Evolutionary conservation across 2,888 invertebrate genomes (phyloP).

Genomic region (Cacoxenus indagator): DNA sequence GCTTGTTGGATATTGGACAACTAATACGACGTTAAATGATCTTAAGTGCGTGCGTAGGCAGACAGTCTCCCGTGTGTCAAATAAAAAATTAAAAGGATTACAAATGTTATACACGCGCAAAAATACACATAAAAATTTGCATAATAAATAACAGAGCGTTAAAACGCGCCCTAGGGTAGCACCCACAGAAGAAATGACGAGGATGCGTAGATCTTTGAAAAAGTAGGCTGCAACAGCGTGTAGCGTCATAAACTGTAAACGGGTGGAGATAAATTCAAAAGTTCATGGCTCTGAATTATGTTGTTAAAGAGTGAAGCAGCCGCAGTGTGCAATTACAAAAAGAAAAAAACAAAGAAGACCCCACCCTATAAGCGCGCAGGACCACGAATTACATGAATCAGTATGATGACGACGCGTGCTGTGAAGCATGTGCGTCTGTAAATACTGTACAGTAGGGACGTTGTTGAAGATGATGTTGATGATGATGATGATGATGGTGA

Average conservation of each 20-base stretch:
- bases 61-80: constrained; percentile 10
- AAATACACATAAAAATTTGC: constrained; percentile 40
- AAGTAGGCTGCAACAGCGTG: constrained; percentile 11
- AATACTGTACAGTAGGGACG: neutral
- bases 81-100: constrained; percentile 23
- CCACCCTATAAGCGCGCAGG: too few species aligned
- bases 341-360: neutral
- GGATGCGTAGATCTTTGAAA: neutral
- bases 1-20: neutral
- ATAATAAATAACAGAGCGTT: constrained; percentile 50
- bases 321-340: too few species aligned
- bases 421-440: constrained; percentile 2
- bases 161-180: neutral
- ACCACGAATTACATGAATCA: too few species aligned
- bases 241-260: constrained; percentile 18
- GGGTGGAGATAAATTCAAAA: constrained; percentile 16
- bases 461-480: neutral
- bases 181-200: neutral
- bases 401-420: neutral
- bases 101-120: constrained; percentile 10
- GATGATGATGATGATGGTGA: neutral
- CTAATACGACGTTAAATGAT: neutral
- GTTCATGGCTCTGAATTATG: constrained; percentile 14
- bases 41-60: neutral
- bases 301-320: constrained; percentile 3